These are phyloP conservation scores for Drosophila austrosaltans DNA, from an alignment of 2,888 invertebrate species.

Conservation along the genomic window DNA sequence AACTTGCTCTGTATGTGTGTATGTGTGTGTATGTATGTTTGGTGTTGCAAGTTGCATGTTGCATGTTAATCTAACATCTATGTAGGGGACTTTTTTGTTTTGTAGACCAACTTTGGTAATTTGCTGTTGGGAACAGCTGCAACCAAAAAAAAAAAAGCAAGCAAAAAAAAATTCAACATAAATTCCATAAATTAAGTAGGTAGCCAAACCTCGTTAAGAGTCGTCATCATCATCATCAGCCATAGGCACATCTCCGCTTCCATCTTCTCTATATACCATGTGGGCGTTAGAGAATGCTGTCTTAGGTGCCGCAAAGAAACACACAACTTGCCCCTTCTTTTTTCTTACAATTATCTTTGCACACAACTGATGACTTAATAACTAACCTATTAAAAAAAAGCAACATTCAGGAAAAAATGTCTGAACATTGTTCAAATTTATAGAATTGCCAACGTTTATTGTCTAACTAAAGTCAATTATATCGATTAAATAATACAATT, in stretches of 20 bases:
- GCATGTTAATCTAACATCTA: constrained; percentile 64
- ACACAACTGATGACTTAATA: constrained; percentile 61
- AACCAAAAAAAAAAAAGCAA: constrained; percentile 19
- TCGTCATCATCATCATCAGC: constrained; percentile 26
- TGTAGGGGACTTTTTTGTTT: constrained; percentile 60
- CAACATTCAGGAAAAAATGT: constrained; percentile 44
- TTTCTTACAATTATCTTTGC: neutral
- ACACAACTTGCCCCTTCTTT: constrained; percentile 12
- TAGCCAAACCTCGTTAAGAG: constrained; percentile 43
- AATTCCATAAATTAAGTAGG: constrained; percentile 50
- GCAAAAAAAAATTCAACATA: constrained; percentile 28
- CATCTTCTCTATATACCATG: constrained; percentile 39
- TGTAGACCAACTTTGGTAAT: constrained; percentile 67
- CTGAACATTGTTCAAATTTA: constrained; percentile 50
- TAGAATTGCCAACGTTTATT: too few species aligned
- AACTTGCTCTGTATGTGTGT: constrained; percentile 31
- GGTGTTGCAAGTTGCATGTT: constrained; percentile 69
- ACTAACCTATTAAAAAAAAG: neutral
- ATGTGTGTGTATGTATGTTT: constrained; percentile 38
- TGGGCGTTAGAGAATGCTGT: constrained; percentile 71
- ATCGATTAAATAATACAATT: constrained; percentile 55
- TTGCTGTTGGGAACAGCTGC: constrained; percentile 72
- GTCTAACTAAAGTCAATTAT: constrained; percentile 13
- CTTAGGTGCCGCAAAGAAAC: constrained; percentile 56
- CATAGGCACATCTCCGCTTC: constrained; percentile 31